These are phyloP conservation scores for Conchocele bisecta DNA, from an alignment of 2,888 invertebrate genomes.

Conservation along the genomic window DNA sequence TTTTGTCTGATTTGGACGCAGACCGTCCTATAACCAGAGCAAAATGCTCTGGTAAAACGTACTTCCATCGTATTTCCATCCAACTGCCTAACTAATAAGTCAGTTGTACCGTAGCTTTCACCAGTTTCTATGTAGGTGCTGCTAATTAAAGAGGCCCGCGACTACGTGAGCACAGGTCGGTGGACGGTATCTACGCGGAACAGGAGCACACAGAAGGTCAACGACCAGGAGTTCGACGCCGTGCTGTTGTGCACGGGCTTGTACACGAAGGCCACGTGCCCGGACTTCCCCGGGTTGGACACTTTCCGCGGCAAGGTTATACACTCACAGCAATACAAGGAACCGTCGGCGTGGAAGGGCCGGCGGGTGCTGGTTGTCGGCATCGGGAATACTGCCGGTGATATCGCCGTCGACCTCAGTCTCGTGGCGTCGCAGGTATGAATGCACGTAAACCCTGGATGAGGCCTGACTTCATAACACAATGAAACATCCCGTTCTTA, in stretches of 20 bases:
- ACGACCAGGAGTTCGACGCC: constrained; percentile 61
- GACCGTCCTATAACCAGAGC: too few relatives aligned
- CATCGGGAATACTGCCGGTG: constrained; percentile 83
- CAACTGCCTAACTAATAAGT: too few relatives aligned
- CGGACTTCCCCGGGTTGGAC: constrained; percentile 53
- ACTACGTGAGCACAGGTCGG: constrained; percentile 60
- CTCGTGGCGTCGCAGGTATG: constrained; percentile 74
- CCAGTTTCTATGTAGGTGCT: background rate
- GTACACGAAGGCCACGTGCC: constrained; percentile 47
- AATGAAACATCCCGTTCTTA: too few relatives aligned
- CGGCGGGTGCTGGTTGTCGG: constrained; percentile 83
- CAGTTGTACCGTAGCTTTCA: too few relatives aligned
- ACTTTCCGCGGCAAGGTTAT: background rate
- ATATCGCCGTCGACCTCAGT: constrained; percentile 81
- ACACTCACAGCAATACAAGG: constrained; percentile 3
- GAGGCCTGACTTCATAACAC: too few relatives aligned
- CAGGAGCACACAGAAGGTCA: constrained; percentile 53
- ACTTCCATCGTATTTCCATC: too few relatives aligned
- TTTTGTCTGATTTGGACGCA: too few relatives aligned
- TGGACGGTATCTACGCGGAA: constrained; percentile 71
- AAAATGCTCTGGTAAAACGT: too few relatives aligned
- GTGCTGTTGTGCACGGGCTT: constrained; percentile 73
- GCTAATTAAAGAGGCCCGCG: background rate
- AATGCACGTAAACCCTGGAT: too few relatives aligned
- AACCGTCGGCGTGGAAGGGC: constrained; percentile 59